A percentile compares a stretch with the other conserved stretches of the same genome.
These are phyloP conservation scores for Zosterops hypoxanthus DNA, from an alignment of 2,113 vertebrate genomes.

Conservation along the genomic window DNA sequence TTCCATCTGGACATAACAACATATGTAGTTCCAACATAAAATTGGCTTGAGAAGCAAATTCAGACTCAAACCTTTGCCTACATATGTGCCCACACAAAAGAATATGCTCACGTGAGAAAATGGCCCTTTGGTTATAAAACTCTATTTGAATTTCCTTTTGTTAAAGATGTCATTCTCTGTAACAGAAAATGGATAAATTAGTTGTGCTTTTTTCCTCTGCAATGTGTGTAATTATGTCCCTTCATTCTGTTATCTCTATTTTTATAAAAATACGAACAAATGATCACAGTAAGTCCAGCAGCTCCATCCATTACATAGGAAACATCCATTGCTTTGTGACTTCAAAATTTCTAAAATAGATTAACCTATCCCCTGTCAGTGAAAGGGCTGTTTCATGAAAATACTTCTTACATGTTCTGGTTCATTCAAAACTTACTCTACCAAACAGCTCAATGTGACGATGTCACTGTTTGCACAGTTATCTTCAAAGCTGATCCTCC, in stretches of 20 bases:
- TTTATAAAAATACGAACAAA: background rate
- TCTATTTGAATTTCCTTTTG: background rate
- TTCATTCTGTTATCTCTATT: constrained; percentile 19
- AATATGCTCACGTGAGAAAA: background rate
- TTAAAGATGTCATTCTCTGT: background rate
- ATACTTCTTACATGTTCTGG: background rate
- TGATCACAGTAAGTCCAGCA: background rate
- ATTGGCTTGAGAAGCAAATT: background rate
- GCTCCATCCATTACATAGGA: background rate
- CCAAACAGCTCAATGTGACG: background rate
- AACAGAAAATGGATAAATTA: background rate
- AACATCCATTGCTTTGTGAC: background rate
- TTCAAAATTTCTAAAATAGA: background rate
- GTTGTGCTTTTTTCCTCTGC: background rate
- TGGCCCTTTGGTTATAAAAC: background rate
- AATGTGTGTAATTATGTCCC: background rate
- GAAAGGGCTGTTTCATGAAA: background rate
- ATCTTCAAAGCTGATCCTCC: constrained; percentile 38
- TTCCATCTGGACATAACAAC: background rate
- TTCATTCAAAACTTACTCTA: background rate
- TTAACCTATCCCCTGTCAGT: background rate
- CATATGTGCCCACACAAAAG: background rate
- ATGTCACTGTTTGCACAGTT: constrained; percentile 12
- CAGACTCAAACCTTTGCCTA: background rate
- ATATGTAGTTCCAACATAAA: background rate